phyloP scores from a whole-genome alignment of 2,888 invertebrate genomes.

The Melanostoma mellinum region DNA sequence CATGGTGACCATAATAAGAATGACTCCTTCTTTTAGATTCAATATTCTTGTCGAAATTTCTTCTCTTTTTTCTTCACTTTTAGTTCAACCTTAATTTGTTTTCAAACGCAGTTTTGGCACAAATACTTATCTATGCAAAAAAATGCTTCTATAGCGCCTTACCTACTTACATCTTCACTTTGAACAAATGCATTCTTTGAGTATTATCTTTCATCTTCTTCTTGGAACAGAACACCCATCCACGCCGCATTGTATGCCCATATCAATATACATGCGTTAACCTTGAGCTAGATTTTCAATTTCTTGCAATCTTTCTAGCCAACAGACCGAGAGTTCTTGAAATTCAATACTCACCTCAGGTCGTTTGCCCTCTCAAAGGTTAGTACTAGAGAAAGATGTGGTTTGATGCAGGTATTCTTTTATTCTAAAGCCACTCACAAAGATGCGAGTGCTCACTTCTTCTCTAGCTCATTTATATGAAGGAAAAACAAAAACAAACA shows the following conservation, averaged over 20 bases:
- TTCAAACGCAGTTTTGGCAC: no score
- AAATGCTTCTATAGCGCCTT: no score
- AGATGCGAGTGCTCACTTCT: conserved; percentile 15
- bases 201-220: conserved; percentile 40
- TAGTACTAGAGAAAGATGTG: conserved; percentile 22
- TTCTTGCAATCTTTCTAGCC: conserved; percentile 48
- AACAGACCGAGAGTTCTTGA: conserved; percentile 61
- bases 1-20: no score
- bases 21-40: no score
- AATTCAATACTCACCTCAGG: conserved; percentile 34
- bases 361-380: conserved; percentile 52
- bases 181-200: conserved; percentile 1
- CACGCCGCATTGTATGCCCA: background rate
- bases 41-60: no score
- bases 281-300: conserved; percentile 56
- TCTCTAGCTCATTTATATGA: conserved; percentile 13
- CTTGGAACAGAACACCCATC: conserved; percentile 5
- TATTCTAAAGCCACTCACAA: background rate
- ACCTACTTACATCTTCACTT: background rate
- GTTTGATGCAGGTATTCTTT: conserved; percentile 4
- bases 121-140: no score
- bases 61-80: no score
- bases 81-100: no score
- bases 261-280: conserved; percentile 30
- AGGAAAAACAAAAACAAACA: conserved; percentile 15